A percentile compares a stretch with the other conserved stretches of the same genome.
phyloP scores from a whole-genome alignment of 2,888 invertebrate species.

The Ecliptopera silaceata region DNA sequence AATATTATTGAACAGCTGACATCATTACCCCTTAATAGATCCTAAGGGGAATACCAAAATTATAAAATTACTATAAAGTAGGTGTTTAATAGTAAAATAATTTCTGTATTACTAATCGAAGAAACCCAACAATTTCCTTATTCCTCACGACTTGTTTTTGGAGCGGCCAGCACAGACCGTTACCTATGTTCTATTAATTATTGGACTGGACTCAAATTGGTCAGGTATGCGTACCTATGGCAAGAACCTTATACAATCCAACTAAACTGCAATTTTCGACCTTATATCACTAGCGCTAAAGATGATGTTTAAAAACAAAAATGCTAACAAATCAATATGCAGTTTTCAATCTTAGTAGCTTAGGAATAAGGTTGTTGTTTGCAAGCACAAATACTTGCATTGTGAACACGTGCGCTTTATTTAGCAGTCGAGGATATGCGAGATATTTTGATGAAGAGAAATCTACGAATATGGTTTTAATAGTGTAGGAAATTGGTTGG shows the following conservation, averaged over 20 bases:
- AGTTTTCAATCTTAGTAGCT: constrained; percentile 1
- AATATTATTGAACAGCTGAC: too few relatives aligned
- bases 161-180: constrained; percentile 25
- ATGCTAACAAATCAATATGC: neutral
- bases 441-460: constrained; percentile 27
- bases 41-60: too few relatives aligned
- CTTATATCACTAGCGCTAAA: neutral
- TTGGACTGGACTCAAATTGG: constrained; percentile 38
- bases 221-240: constrained; percentile 33
- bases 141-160: constrained; percentile 26
- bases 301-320: too few relatives aligned
- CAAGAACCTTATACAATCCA: constrained; percentile 8
- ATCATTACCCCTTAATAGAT: too few relatives aligned
- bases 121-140: constrained; percentile 5
- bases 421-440: constrained; percentile 33
- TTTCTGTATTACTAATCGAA: neutral
- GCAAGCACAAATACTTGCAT: constrained; percentile 3
- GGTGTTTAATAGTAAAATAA: too few relatives aligned
- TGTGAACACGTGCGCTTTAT: constrained; percentile 37
- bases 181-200: constrained; percentile 39
- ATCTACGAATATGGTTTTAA: constrained; percentile 26
- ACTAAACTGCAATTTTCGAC: constrained; percentile 3
- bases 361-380: neutral
- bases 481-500: constrained; percentile 16
- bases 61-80: too few relatives aligned